Conservation (phyloP, 2,113 vertebrate genomes). For the Aleadryas rufinucha region DNA sequence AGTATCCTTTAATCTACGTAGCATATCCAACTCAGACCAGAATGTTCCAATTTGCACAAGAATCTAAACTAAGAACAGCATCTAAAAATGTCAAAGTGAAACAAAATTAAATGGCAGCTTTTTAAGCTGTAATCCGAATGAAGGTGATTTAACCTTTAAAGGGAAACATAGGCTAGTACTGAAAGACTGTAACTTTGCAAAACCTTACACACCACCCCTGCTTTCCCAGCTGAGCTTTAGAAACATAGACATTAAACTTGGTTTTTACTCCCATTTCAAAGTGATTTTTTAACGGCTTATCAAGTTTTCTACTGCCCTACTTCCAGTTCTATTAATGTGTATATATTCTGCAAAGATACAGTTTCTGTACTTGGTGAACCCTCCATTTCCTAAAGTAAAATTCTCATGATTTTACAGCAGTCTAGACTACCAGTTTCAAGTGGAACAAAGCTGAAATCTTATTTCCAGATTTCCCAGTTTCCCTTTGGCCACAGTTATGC, state of each 20-base stretch:
- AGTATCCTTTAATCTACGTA: background rate
- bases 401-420: background rate
- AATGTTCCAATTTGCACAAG: background rate
- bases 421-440: background rate
- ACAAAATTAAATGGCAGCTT: background rate
- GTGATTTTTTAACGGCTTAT: background rate
- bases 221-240: background rate
- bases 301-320: background rate
- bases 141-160: background rate
- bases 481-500: background rate
- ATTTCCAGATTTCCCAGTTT: background rate
- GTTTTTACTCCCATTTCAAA: background rate
- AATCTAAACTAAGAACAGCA: background rate
- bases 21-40: background rate
- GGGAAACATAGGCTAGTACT: background rate
- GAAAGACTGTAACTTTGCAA: background rate
- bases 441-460: background rate
- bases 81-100: background rate
- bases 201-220: rapidly evolving
- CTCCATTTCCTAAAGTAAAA: background rate
- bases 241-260: background rate
- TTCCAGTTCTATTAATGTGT: background rate
- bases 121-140: background rate
- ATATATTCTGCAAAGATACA: background rate
- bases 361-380: background rate